phyloP scores from a whole-genome alignment of 2,888 invertebrate species.

The Epistrophe eligans region DNA sequence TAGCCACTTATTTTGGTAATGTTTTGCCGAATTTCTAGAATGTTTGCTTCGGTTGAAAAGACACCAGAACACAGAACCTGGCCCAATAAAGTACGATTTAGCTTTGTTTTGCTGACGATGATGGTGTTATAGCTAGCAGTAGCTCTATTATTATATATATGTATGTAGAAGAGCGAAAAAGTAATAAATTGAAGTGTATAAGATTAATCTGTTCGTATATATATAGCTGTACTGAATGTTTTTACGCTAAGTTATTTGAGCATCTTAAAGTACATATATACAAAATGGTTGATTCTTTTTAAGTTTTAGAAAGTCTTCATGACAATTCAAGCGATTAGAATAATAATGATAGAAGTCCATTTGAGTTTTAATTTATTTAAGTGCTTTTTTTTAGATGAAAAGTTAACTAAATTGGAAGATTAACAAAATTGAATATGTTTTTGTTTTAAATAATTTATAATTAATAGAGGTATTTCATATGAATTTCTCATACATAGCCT shows the following conservation, averaged over 20 bases:
- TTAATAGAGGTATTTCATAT: too few species aligned
- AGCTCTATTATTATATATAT: neutral
- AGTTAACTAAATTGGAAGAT: too few species aligned
- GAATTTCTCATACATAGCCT: too few species aligned
- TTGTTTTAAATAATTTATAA: too few species aligned
- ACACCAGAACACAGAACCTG: neutral
- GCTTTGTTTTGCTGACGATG: neutral
- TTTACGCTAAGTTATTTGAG: neutral
- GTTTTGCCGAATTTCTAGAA: constrained; percentile 14
- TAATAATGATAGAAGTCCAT: neutral
- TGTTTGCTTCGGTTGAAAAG: constrained; percentile 13
- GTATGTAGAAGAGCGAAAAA: neutral
- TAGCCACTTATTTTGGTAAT: constrained; percentile 45
- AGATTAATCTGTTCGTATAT: constrained; percentile 11
- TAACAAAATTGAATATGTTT: too few species aligned
- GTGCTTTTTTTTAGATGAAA: neutral
- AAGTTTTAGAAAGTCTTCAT: neutral
- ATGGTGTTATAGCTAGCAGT: neutral
- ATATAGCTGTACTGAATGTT: neutral
- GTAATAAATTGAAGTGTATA: constrained; percentile 16
- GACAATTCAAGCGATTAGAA: neutral
- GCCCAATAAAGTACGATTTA: constrained; percentile 19
- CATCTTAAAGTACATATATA: neutral
- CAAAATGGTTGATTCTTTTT: neutral
- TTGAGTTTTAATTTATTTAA: neutral